A percentile compares a stretch with the other conserved stretches of the same genome.
phyloP scores from a whole-genome alignment of 2,888 invertebrate genomes.

The Xestoiulus laeticollis region DNA sequence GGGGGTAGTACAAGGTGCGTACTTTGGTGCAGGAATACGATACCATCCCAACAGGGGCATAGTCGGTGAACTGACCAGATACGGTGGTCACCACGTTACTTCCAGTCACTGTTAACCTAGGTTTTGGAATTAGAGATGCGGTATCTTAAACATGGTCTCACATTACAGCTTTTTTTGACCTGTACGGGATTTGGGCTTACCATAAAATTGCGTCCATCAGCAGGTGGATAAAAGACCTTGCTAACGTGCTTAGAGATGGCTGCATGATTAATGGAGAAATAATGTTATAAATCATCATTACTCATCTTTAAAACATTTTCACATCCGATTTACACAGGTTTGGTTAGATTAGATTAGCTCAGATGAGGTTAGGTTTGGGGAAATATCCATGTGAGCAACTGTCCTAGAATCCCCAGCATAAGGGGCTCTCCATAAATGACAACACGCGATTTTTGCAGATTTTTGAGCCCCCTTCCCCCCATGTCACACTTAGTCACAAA shows the following conservation, averaged over 20 bases:
- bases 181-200: not conserved
- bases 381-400: no score
- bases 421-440: no score
- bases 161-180: not conserved
- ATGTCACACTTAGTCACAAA: no score
- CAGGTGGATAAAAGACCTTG: not conserved
- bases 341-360: no score
- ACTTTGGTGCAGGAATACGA: not conserved
- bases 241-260: not conserved
- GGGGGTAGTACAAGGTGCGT: not conserved
- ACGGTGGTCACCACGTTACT: not conserved
- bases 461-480: no score
- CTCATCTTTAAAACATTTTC: no score
- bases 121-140: not conserved
- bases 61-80: constrained; percentile 5
- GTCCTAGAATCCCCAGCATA: no score
- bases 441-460: no score
- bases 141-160: not conserved
- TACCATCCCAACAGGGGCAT: not conserved
- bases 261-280: not conserved
- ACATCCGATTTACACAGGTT: no score
- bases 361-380: no score
- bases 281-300: not conserved
- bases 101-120: not conserved
- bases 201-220: not conserved